phyloP scores from a whole-genome alignment of 2,888 invertebrate genomes.

The Scaptomyza caliginosa region DNA sequence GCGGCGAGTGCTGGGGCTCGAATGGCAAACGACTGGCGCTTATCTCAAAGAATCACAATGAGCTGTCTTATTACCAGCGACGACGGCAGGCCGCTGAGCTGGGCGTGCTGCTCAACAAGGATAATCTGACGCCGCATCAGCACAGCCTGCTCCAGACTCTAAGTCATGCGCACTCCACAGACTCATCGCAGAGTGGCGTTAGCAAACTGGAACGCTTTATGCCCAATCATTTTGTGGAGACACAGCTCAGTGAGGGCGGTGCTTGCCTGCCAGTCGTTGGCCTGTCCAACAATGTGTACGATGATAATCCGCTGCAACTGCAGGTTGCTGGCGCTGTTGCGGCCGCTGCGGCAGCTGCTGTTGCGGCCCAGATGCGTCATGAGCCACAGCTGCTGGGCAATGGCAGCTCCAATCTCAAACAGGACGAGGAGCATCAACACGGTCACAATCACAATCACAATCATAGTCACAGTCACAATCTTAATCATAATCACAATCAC shows the following conservation, averaged over 20 bases:
- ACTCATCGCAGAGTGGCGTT: slow-evolving; percentile 78
- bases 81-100: slow-evolving; percentile 82
- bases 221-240: slow-evolving; percentile 83
- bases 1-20: slow-evolving; percentile 84
- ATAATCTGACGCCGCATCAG: slow-evolving; percentile 70
- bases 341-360: slow-evolving; percentile 62
- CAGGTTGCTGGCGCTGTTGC: slow-evolving; percentile 64
- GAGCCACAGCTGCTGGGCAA: slow-evolving; percentile 38
- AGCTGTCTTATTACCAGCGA: slow-evolving; percentile 83
- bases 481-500: slow-evolving; percentile 31
- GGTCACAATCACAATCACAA: slow-evolving; percentile 26
- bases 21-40: slow-evolving; percentile 82
- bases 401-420: neutral
- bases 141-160: slow-evolving; percentile 75
- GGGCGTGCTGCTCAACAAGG: slow-evolving; percentile 80
- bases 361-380: slow-evolving; percentile 60
- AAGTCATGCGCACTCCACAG: slow-evolving; percentile 75
- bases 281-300: slow-evolving; percentile 48
- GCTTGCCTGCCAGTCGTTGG: slow-evolving; percentile 30
- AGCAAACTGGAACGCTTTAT: slow-evolving; percentile 81
- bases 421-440: slow-evolving; percentile 32
- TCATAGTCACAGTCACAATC: slow-evolving; percentile 32
- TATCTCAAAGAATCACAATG: slow-evolving; percentile 82
- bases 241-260: slow-evolving; percentile 78
- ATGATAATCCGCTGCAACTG: slow-evolving; percentile 64